Percentiles rank a stretch among this genome's conserved stretches.
These are phyloP conservation scores for Bimastos eiseni DNA, from an alignment of 2,888 invertebrate genomes.

Conservation along the genomic window DNA sequence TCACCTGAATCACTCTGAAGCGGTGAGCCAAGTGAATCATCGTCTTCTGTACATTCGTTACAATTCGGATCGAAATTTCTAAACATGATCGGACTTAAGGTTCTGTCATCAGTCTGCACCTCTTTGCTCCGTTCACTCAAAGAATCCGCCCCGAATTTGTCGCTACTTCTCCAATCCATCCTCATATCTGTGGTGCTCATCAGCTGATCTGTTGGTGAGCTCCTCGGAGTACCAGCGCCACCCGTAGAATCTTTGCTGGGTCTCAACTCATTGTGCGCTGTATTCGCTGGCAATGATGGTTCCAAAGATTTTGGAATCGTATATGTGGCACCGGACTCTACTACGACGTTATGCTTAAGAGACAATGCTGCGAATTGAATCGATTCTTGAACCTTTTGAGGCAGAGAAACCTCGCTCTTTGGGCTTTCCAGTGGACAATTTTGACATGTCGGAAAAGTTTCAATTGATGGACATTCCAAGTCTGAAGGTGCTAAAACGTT, in stretches of 20 bases:
- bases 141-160: not conserved
- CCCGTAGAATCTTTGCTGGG: not conserved
- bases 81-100: constrained; percentile 10
- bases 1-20: constrained; percentile 4
- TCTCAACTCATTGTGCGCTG: not conserved
- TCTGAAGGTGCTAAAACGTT: not conserved
- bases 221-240: not conserved
- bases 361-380: not conserved
- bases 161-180: not conserved
- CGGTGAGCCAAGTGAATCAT: not conserved
- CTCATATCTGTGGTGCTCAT: not conserved
- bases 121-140: constrained; percentile 2
- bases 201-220: not conserved
- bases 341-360: not conserved
- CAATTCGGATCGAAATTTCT: not conserved
- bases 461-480: not conserved
- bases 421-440: not conserved
- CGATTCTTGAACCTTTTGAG: not conserved
- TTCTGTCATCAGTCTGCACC: constrained; percentile 16
- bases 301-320: not conserved
- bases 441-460: not conserved
- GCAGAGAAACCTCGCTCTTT: not conserved
- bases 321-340: not conserved
- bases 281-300: not conserved
- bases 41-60: not conserved